A percentile compares a stretch with the other conserved stretches of the same genome.
Evolutionary conservation across 2,888 invertebrate genomes (phyloP).

Genomic region (Xylophagus ater): DNA sequence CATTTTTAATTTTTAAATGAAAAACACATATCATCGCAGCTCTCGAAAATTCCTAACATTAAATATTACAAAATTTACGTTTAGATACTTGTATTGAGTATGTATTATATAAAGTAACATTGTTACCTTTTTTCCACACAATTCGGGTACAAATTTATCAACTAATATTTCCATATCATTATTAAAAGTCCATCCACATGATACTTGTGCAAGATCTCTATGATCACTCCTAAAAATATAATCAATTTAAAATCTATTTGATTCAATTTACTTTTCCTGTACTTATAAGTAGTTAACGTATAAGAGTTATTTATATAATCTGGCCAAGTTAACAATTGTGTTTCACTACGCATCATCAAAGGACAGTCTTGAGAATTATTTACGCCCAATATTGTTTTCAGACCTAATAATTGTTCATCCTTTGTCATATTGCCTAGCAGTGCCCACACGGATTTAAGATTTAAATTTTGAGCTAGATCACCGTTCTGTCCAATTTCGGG

Average conservation of each 20-base stretch:
- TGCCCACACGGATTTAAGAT: slow-evolving; percentile 70
- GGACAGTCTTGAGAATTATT: slow-evolving; percentile 24
- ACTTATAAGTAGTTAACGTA: slow-evolving; percentile 31
- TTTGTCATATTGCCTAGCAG: slow-evolving; percentile 27
- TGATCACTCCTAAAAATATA: slow-evolving; percentile 49
- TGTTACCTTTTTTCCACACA: slow-evolving; percentile 52
- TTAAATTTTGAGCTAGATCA: slow-evolving; percentile 61
- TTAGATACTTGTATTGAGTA: background rate
- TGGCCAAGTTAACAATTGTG: slow-evolving; percentile 34
- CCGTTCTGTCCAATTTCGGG: slow-evolving; percentile 69
- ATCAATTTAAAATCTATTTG: slow-evolving; percentile 8
- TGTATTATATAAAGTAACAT: background rate
- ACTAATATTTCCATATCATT: slow-evolving; percentile 48
- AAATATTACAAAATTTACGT: background rate
- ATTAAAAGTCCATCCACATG: slow-evolving; percentile 86
- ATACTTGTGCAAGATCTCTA: slow-evolving; percentile 66
- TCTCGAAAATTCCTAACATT: slow-evolving; percentile 53
- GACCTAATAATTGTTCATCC: slow-evolving; percentile 53
- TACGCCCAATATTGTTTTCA: slow-evolving; percentile 36
- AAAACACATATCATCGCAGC: slow-evolving; percentile 89
- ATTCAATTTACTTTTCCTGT: background rate
- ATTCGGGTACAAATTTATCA: slow-evolving; percentile 49
- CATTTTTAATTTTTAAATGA: slow-evolving; percentile 70
- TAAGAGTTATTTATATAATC: slow-evolving; percentile 35
- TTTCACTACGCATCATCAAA: slow-evolving; percentile 30